Base-by-base conservation (phyloP, 2,797 vertebrate genomes). In the Eurystomus glaucurus region DNA sequence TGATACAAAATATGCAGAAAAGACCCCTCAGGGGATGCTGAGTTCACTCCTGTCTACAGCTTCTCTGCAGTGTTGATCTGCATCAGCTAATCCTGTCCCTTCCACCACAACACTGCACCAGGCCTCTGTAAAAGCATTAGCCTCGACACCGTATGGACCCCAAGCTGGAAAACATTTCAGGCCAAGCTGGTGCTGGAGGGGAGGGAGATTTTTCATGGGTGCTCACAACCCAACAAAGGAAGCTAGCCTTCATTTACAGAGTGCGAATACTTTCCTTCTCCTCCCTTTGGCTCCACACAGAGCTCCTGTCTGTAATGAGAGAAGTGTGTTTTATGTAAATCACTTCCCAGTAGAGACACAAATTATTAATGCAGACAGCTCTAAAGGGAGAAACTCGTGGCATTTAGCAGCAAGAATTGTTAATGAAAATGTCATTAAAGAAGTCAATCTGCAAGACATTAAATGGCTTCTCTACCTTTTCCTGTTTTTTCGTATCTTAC, bases 401-500 rank as follows among this genome's bases (percentile, higher is more conserved):
- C 65, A 94, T 96, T 96, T 97, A 88, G 41, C 69, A 95, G 88
- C 43, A 84, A 94, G 84, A 88, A 69, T 65, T 72, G 45, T 48
- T 93, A 85, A 95, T 91, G 81, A 93, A 95, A 95, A 97, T 90
- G 91, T 85, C 89, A 93, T 78, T 94, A 88, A 80, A 79, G 81
- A 89, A 95, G 87, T 88, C 87, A 78, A 71, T 88, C 61, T 84
- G 58, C 46, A 80, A 85, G 75, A n/a, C 37, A 77, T 43, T 46
- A 91, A 94, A 97, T 51, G 21, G 37, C 65, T 61, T 80, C 48
- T 62, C 75, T 70, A 37, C 20, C n/a, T 83, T 60, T 85, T 82
- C 28, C 21, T n/a, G 31, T 43, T 46, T 61, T 35, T 41, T 54
- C 8, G 17, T 41, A 16, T 58, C 35, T 83, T 54, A 68, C 18